Percentiles rank a stretch among this genome's conserved stretches.
phyloP scores from a whole-genome alignment of 2,888 invertebrate species.

The Eumerus sabulonum region DNA sequence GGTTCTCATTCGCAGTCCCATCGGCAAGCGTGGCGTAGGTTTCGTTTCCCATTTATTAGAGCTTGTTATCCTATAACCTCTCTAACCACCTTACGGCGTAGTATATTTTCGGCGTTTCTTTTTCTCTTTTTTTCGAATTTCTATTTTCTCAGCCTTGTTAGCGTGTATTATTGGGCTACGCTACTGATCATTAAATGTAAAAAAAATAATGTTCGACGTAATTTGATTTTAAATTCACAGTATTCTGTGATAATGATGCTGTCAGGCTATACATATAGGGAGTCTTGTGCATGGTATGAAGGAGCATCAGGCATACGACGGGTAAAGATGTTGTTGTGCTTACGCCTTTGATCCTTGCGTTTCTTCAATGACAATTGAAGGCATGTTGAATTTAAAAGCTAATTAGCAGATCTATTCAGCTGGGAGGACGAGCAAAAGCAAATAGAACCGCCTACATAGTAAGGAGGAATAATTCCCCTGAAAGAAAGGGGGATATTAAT shows the following conservation, averaged over 20 bases:
- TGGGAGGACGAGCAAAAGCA: not conserved
- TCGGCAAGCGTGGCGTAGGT: not conserved
- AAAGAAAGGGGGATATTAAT: too few species aligned
- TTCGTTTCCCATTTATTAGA: not conserved
- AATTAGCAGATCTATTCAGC: too few species aligned
- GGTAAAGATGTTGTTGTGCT: too few species aligned
- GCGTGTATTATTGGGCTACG: not conserved
- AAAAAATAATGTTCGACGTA: constrained; percentile 29
- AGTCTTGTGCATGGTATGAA: too few species aligned
- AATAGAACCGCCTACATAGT: not conserved
- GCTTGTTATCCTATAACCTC: not conserved
- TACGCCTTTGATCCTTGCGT: too few species aligned
- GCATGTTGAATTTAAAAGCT: too few species aligned
- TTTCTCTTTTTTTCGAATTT: not conserved
- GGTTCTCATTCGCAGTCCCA: not conserved
- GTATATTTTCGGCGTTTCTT: too few species aligned
- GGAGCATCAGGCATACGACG: too few species aligned
- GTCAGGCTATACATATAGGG: too few species aligned
- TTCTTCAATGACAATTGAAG: too few species aligned
- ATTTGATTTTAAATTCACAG: constrained; percentile 60
- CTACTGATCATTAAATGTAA: constrained; percentile 13
- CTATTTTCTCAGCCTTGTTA: not conserved
- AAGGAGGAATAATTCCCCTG: too few species aligned
- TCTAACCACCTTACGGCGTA: too few species aligned
- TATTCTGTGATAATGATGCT: constrained; percentile 42